phyloP scores from a whole-genome alignment of 2,888 invertebrate species.

The Troides helena region DNA sequence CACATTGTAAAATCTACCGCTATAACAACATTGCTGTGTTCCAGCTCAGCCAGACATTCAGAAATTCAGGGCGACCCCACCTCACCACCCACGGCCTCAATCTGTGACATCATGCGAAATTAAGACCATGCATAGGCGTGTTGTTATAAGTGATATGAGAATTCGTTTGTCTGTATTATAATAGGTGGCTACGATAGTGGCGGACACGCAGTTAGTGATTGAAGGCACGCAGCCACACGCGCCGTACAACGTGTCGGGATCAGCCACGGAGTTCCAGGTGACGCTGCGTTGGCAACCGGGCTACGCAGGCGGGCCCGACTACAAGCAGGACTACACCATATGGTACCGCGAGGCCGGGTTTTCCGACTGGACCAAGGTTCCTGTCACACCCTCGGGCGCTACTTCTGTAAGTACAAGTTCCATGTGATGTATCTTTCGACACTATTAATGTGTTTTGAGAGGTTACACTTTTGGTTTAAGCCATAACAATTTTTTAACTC shows the following conservation, averaged over 20 bases:
- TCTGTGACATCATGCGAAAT: no score
- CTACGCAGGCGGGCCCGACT: conserved; percentile 96
- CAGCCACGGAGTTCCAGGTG: conserved; percentile 93
- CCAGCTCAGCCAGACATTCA: no score
- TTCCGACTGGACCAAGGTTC: conserved; percentile 95
- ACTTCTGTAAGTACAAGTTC: conserved; percentile 75
- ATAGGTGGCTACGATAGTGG: conserved; percentile 94
- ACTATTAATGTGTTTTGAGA: background rate
- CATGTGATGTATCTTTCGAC: background rate
- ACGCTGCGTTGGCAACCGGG: conserved; percentile 96
- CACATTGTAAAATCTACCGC: background rate
- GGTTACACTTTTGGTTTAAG: no score
- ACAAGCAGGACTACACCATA: conserved; percentile 96
- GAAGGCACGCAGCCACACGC: conserved; percentile 98
- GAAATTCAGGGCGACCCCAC: no score
- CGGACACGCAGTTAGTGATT: conserved; percentile 92
- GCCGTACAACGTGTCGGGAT: conserved; percentile 95
- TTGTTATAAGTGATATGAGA: background rate
- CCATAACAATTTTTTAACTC: no score
- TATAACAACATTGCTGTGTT: no score
- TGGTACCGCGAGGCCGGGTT: conserved; percentile 95
- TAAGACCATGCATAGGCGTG: no score
- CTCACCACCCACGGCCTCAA: no score
- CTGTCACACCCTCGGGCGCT: conserved; percentile 94
- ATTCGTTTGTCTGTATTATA: background rate